Conservation (phyloP, 1,140 invertebrate genomes). For the Zeugodacus cucurbitae region DNA sequence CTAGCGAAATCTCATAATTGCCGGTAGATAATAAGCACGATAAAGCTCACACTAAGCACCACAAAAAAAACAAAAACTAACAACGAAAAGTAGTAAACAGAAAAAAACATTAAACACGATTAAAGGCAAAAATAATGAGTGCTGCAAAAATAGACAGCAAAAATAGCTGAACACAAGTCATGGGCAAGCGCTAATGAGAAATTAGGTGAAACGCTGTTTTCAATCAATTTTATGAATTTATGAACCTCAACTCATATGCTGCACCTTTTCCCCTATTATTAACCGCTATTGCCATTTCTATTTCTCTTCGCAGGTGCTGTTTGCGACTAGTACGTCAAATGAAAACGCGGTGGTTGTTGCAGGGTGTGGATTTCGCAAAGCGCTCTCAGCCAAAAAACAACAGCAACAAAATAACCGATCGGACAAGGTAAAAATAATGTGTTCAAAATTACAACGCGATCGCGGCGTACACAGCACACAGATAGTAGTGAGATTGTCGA, state of each 20-base stretch:
- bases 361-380: not conserved
- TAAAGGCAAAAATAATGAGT: not conserved
- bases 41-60: not conserved
- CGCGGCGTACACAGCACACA: not conserved
- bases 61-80: not conserved
- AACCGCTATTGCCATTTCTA: not conserved
- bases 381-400: not conserved
- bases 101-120: not conserved
- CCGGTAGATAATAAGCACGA: not conserved
- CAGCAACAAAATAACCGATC: not conserved
- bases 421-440: not conserved
- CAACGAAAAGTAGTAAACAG: not conserved
- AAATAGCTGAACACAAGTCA: not conserved
- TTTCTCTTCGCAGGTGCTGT: conserved; percentile 7
- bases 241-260: not conserved
- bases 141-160: not conserved
- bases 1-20: not conserved
- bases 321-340: not conserved
- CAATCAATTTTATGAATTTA: not conserved
- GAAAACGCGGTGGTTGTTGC: not conserved
- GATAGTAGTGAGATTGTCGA: not conserved
- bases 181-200: too few relatives aligned
- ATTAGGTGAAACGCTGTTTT: not conserved
- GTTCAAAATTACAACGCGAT: not conserved
- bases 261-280: not conserved